A percentile compares a stretch with the other conserved stretches of the same genome.
These are phyloP conservation scores for Leucophenga maculata DNA, from an alignment of 2,888 invertebrate species.

Conservation along the genomic window DNA sequence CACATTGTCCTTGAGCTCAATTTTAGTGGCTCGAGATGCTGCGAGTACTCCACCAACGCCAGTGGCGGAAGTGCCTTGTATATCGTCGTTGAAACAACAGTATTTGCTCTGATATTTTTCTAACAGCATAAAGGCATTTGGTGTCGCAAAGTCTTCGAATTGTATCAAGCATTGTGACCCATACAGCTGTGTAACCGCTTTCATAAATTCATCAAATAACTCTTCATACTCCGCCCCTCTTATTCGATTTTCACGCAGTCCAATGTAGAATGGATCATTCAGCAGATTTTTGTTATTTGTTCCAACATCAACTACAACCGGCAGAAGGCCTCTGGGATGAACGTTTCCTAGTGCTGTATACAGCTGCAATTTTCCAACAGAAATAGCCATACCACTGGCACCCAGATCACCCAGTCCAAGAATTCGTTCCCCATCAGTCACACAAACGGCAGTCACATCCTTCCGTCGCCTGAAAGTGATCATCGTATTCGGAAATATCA, in stretches of 20 bases:
- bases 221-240: slow-evolving; percentile 50
- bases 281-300: slow-evolving; percentile 45
- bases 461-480: slow-evolving; percentile 33
- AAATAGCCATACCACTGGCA: slow-evolving; percentile 56
- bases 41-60: slow-evolving; percentile 49
- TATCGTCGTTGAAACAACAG: slow-evolving; percentile 54
- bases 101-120: slow-evolving; percentile 42
- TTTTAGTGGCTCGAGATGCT: slow-evolving; percentile 41
- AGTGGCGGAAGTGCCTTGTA: slow-evolving; percentile 52
- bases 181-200: slow-evolving; percentile 30
- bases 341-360: slow-evolving; percentile 48
- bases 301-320: slow-evolving; percentile 46
- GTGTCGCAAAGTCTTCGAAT: slow-evolving; percentile 57
- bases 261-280: slow-evolving; percentile 50
- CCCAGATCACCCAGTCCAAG: slow-evolving; percentile 54
- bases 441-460: slow-evolving; percentile 44
- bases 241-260: slow-evolving; percentile 44
- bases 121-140: slow-evolving; percentile 49
- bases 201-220: slow-evolving; percentile 49
- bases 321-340: slow-evolving; percentile 43
- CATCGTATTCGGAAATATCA: not conserved
- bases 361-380: slow-evolving; percentile 51
- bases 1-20: slow-evolving; percentile 42
- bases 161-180: slow-evolving; percentile 48
- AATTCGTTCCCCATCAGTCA: slow-evolving; percentile 55